These are phyloP conservation scores for Aphelocoma coerulescens DNA, from an alignment of 2,113 vertebrate genomes.

Conservation along the genomic window DNA sequence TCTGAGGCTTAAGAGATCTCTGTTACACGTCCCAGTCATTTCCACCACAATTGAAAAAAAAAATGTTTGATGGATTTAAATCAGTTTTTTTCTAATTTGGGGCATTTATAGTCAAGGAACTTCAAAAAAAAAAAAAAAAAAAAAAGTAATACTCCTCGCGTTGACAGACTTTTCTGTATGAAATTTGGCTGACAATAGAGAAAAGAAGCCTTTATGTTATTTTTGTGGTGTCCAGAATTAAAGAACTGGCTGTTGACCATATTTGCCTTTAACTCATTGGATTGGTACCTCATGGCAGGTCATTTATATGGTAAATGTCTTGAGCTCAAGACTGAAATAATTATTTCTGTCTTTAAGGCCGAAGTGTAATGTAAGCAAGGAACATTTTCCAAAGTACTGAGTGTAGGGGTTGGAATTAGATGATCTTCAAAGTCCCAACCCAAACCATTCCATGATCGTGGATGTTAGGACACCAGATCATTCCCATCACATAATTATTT, in stretches of 20 bases:
- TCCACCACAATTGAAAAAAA: neutral
- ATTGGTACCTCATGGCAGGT: accelerated
- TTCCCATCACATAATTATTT: neutral
- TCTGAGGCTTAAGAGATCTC: neutral
- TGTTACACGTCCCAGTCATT: neutral
- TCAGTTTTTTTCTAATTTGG: neutral
- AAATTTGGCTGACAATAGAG: neutral
- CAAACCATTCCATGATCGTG: too few species aligned
- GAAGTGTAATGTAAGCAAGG: neutral
- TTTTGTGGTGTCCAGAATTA: neutral
- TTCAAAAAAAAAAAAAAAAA: neutral
- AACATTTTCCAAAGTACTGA: neutral
- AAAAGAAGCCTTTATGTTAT: neutral
- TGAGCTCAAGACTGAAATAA: neutral
- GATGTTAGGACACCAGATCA: neutral
- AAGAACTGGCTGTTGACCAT: neutral
- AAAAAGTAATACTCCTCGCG: neutral
- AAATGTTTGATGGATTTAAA: neutral
- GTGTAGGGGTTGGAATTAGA: neutral
- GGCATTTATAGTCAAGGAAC: neutral
- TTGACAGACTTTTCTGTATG: neutral
- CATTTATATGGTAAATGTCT: neutral
- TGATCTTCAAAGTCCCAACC: neutral
- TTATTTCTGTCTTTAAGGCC: neutral
- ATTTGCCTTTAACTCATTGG: neutral